A percentile compares a stretch with the other conserved stretches of the same genome.
phyloP scores from a whole-genome alignment of 2,113 vertebrate genomes.

The Monarcha castaneiventris region DNA sequence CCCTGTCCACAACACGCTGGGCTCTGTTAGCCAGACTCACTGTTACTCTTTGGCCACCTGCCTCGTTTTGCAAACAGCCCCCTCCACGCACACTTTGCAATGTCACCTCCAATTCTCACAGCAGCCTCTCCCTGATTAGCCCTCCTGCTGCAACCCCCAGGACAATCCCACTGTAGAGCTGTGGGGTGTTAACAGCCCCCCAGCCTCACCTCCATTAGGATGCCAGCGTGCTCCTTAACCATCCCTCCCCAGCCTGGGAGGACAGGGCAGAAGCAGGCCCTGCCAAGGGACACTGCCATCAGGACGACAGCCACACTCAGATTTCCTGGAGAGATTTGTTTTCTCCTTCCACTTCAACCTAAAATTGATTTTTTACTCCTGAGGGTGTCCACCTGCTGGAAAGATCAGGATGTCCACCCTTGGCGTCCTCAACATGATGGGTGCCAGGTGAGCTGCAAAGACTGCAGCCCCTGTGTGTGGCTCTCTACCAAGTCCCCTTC shows the following conservation, averaged over 20 bases:
- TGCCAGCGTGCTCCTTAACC: neutral
- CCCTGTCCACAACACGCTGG: neutral
- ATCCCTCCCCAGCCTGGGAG: neutral
- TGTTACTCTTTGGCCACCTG: neutral
- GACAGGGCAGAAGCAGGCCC: neutral
- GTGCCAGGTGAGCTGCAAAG: neutral
- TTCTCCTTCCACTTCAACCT: neutral
- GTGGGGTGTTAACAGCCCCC: neutral
- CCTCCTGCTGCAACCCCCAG: neutral
- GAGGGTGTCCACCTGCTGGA: accelerated
- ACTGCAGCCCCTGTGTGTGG: neutral
- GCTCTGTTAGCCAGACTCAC: neutral
- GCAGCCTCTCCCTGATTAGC: neutral
- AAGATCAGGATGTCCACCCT: neutral
- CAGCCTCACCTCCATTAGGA: neutral
- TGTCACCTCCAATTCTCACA: neutral
- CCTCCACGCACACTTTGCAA: neutral
- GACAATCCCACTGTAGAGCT: neutral
- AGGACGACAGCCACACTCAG: neutral
- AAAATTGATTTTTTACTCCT: neutral
- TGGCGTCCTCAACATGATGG: neutral
- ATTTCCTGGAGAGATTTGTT: neutral
- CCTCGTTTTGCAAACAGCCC: neutral
- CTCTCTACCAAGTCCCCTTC: neutral
- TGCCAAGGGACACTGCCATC: neutral